phyloP scores from a whole-genome alignment of 1,140 invertebrate species.

The Zaprionus kolodkinae region DNA sequence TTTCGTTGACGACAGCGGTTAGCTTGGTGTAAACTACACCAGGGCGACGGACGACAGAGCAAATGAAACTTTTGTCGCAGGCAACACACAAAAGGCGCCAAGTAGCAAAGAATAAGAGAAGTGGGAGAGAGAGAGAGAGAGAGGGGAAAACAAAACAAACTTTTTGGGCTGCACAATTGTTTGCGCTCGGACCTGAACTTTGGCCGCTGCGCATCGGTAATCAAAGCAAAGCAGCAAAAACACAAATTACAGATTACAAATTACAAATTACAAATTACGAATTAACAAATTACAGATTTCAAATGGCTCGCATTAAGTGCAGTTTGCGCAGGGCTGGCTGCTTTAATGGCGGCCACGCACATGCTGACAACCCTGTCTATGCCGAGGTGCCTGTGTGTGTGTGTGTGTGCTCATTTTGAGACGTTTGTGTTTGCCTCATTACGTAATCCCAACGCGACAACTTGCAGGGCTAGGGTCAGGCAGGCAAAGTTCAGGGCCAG shows the following conservation, averaged over 20 bases:
- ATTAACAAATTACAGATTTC: conserved; percentile 25
- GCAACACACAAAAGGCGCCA: conserved; percentile 32
- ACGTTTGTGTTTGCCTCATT: conserved; percentile 76
- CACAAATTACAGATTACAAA: conserved; percentile 34
- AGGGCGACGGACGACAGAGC: conserved; percentile 7
- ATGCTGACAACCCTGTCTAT: not conserved
- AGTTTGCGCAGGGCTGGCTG: not conserved
- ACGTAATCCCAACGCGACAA: conserved; percentile 36
- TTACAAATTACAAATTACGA: conserved; percentile 32
- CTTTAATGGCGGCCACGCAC: no score
- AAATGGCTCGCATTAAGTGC: conserved; percentile 11
- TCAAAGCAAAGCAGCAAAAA: conserved; percentile 39
- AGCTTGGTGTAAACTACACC: conserved; percentile 71
- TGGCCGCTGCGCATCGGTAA: conserved; percentile 34
- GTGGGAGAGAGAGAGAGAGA: not conserved
- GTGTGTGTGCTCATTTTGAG: conserved; percentile 68
- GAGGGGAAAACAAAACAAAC: not conserved
- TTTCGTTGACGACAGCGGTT: conserved; percentile 71
- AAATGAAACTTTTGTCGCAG: conserved; percentile 63
- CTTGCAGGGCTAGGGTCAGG: not conserved
- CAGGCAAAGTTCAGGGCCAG: conserved; percentile 68
- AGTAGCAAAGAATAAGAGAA: not conserved
- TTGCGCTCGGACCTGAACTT: conserved; percentile 23
- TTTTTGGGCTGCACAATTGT: conserved; percentile 43
- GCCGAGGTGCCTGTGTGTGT: conserved; percentile 20